phyloP scores from a whole-genome alignment of 2,888 invertebrate genomes.

The Habroteleia sp. region DNA sequence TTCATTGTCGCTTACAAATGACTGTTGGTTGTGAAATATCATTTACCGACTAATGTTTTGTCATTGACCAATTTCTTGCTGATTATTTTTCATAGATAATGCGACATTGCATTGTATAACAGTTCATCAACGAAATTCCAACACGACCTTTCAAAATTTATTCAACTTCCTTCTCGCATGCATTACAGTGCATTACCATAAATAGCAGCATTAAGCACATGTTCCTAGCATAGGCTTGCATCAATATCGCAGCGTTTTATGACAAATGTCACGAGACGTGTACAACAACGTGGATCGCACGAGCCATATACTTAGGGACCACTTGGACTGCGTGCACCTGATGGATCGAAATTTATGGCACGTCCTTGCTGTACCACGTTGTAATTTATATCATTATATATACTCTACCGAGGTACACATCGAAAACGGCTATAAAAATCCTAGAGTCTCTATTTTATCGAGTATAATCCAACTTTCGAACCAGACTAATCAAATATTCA shows the following conservation, averaged over 20 bases:
- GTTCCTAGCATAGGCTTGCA: slow-evolving; percentile 32
- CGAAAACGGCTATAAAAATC: slow-evolving; percentile 36
- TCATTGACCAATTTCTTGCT: too few species aligned
- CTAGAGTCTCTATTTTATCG: background rate
- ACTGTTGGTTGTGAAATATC: too few species aligned
- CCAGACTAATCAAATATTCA: background rate
- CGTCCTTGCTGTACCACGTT: slow-evolving; percentile 42
- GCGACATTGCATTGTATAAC: too few species aligned
- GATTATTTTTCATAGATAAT: too few species aligned
- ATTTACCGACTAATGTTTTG: too few species aligned
- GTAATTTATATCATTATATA: slow-evolving; percentile 44
- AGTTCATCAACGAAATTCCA: background rate
- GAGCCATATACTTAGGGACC: slow-evolving; percentile 37
- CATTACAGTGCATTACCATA: slow-evolving; percentile 41
- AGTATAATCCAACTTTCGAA: background rate
- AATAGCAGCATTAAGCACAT: slow-evolving; percentile 35
- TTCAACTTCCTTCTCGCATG: slow-evolving; percentile 16
- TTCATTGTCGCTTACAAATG: too few species aligned
- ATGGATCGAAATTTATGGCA: slow-evolving; percentile 57
- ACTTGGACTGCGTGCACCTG: slow-evolving; percentile 45
- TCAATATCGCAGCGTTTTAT: slow-evolving; percentile 42
- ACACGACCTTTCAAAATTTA: slow-evolving; percentile 9
- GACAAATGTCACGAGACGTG: slow-evolving; percentile 49
- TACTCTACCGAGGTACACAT: slow-evolving; percentile 5
- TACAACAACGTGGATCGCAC: slow-evolving; percentile 41